Base-by-base conservation (phyloP, 2,888 invertebrate species). In the Atrina japonica region DNA sequence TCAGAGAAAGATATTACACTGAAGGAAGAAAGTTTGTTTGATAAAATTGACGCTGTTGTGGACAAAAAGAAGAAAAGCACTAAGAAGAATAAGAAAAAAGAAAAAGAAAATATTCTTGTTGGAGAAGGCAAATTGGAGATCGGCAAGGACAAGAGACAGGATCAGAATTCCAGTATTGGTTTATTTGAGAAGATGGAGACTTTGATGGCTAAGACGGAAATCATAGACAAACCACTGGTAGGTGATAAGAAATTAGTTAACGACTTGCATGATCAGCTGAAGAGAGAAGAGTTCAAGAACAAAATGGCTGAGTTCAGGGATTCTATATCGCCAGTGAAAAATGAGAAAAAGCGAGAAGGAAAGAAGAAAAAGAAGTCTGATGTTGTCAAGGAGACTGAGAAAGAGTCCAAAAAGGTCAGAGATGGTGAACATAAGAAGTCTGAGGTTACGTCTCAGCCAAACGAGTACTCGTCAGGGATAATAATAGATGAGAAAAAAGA, bases 21-120 rank as follows among this genome's bases (percentile, higher is more conserved):
- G 3, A 59, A 65, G 14, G 30, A 30, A 43, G 76, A 75, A 30
- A 66, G 68, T 29, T 41, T 75, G 18, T 75, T 73, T 68, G 76
- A 75, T 25, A 71, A 76, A 18, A 75, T 53, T 25, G 23, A 29
- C 23, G 41, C 23, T 7, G 23, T 27, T 16, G 49, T 18, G n/a
- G 30, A 47, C 21, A 64, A 53, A 27, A 60, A 67, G n/a, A 60
- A 67, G 53, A 67, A 67, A 60, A 50, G 27, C 29, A 23, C 41
- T 21, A 70, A 64, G 52, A 67, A 72, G n/a, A 66, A 52, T 21
- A 49, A 60, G 41, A 65, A 68, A 55, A 59, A 63, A 23, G 49
- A 73, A 47, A 67, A 73, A 50, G 68, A 73, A 65, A 56, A 69
- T 14, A 69, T 63, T n/a, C 35, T 52, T 18, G 30, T 64, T 29